Evolutionary conservation across 2,888 invertebrate genomes (phyloP).

Genomic region (Catonia carolina): DNA sequence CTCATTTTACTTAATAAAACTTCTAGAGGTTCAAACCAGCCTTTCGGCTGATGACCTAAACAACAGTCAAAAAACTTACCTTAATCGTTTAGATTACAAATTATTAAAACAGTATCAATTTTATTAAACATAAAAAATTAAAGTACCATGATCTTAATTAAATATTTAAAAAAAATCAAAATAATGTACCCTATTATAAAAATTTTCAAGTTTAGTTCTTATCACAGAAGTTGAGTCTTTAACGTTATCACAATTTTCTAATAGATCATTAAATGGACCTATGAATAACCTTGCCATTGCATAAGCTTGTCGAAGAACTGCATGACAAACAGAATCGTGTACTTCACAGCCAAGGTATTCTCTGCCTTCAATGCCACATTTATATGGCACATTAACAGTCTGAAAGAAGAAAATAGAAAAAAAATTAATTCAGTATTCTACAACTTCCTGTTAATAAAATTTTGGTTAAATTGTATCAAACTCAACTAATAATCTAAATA

Average conservation of each 20-base stretch:
- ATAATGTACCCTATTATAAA: constrained; percentile 72
- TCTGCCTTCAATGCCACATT: constrained; percentile 59
- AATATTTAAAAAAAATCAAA: too few species aligned
- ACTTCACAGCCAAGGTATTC: constrained; percentile 80
- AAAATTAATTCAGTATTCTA: constrained; percentile 11
- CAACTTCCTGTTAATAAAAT: too few species aligned
- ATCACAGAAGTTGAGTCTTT: constrained; percentile 44
- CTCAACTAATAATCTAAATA: too few species aligned
- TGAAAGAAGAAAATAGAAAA: constrained; percentile 45
- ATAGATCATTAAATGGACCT: constrained; percentile 63
- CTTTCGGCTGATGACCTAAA: too few species aligned
- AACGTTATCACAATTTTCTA: constrained; percentile 48
- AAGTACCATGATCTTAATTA: too few species aligned
- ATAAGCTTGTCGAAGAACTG: constrained; percentile 68
- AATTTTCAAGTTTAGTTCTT: constrained; percentile 65
- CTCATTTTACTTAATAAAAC: too few species aligned
- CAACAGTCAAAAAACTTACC: too few species aligned
- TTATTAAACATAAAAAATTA: too few species aligned
- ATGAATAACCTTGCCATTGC: constrained; percentile 79
- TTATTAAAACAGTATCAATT: too few species aligned
- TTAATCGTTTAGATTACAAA: too few species aligned
- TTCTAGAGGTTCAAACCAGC: too few species aligned
- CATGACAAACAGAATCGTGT: constrained; percentile 64
- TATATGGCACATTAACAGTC: constrained; percentile 71
- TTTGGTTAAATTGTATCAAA: too few species aligned